phyloP scores from a whole-genome alignment of 2,113 vertebrate genomes.

The Gasterosteus aculeatus region DNA sequence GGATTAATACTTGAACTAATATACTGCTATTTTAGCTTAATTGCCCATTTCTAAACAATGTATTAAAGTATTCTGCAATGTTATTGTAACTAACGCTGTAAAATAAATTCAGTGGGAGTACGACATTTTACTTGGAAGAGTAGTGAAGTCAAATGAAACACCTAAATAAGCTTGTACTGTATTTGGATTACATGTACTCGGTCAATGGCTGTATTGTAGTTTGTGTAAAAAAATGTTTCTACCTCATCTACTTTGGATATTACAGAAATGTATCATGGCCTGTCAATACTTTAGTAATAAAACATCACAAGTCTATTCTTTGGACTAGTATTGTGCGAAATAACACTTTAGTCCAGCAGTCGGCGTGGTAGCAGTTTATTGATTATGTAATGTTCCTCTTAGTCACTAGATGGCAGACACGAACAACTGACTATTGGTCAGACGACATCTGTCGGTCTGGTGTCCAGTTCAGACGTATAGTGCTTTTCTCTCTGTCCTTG shows the following conservation, averaged over 20 bases:
- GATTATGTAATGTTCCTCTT: neutral
- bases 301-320: neutral
- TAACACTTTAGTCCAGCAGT: neutral
- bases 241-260: neutral
- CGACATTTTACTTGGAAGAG: neutral
- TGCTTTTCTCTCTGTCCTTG: neutral
- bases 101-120: neutral
- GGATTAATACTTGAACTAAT: neutral
- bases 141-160: neutral
- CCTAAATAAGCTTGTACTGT: neutral
- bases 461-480: neutral
- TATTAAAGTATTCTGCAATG: too few relatives aligned
- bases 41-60: too few relatives aligned
- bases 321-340: neutral
- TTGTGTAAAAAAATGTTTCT: neutral
- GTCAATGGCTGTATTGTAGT: neutral
- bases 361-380: neutral
- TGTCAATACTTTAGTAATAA: neutral
- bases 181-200: neutral
- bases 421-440: neutral
- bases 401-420: slow-evolving; percentile 42
- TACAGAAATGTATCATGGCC: neutral
- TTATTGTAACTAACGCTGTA: too few relatives aligned
- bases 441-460: neutral
- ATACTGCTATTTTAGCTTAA: too few relatives aligned